Percentiles rank a stretch among this genome's conserved stretches.
These are phyloP conservation scores for Megalurothrips usitatus DNA, from an alignment of 2,888 invertebrate species.

Conservation along the genomic window DNA sequence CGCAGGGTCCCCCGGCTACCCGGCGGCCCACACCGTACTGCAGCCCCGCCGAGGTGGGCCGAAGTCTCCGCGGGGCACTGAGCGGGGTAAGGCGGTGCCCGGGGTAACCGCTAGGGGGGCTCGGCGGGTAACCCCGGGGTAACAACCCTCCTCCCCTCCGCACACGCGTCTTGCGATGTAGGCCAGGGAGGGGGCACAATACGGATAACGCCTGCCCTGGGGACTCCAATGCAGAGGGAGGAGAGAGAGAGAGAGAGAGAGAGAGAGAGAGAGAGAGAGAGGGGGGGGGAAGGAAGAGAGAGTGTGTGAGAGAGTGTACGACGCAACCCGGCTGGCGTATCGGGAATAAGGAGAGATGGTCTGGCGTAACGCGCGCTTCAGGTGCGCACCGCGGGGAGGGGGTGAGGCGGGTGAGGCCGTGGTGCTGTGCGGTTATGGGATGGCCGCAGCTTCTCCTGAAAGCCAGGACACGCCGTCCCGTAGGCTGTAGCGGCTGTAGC, in stretches of 20 bases:
- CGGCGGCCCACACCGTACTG: too few species aligned
- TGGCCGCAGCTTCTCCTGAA: background rate
- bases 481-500: too few species aligned
- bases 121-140: too few species aligned
- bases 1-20: too few species aligned
- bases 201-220: background rate
- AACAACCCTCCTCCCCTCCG: background rate
- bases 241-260: background rate
- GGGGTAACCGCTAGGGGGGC: background rate
- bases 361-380: background rate
- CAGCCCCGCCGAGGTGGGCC: too few species aligned
- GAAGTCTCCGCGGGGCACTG: background rate
- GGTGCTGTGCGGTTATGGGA: background rate
- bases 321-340: background rate
- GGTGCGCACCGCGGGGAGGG: background rate
- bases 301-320: background rate
- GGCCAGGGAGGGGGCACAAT: background rate
- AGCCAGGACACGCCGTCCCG: too few species aligned
- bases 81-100: background rate
- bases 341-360: constrained; percentile 23
- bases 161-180: background rate
- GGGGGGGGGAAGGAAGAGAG: background rate
- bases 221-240: background rate
- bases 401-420: background rate
- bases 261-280: background rate